Evolutionary conservation across 1,140 invertebrate species (phyloP), one percentile per base, ranked within the genome.

Genomic region (Alviniconcha marisindica): DNA sequence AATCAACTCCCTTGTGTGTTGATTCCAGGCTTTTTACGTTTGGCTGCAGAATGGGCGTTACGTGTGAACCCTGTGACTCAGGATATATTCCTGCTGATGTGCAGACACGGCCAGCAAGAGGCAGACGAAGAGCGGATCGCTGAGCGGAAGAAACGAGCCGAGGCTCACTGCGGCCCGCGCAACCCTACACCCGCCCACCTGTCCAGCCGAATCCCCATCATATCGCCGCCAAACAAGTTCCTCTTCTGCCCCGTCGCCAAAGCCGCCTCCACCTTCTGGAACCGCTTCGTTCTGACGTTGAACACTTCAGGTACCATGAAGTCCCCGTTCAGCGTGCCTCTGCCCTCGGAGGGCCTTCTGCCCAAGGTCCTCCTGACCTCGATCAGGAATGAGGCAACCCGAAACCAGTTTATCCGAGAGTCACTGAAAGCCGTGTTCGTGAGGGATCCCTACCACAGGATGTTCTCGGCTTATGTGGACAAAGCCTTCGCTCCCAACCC

Each of bases 401-500:
- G 77, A 36, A 40, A 36, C 1, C 31, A 24, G 14, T 83, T 83
- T n/a, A 18, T 83, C 36, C 36, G 31, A 5, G 7, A 18, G 10
- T 24, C 81, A 0, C 40, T 40, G n/a, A 74, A 56, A 38, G 40
- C 28, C 36, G n/a, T 83, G 14, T 83, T 83, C 73, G 74, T 44
- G 21, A 42, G 81, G 31, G 33, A 83, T 63, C 81, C 81, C 1
- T 83, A 83, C 54, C 44, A 31, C 21, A 31, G 81, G 21, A 77
- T 83, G 51, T 83, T 83, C 56, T 83, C 81, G 4, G 71, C 81
- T 4, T 83, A 63, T 28, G 81, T 83, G 51, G 81, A 83, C 56
- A 83, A 83, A 74, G 56, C 51, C 31, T 83, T 77, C 51, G 71
- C 81, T 36, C 81, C 81, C 24, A 83, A 83, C 54, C 71, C 71